phyloP scores from a whole-genome alignment of 2,888 invertebrate genomes.

The Drosophila quinaria region DNA sequence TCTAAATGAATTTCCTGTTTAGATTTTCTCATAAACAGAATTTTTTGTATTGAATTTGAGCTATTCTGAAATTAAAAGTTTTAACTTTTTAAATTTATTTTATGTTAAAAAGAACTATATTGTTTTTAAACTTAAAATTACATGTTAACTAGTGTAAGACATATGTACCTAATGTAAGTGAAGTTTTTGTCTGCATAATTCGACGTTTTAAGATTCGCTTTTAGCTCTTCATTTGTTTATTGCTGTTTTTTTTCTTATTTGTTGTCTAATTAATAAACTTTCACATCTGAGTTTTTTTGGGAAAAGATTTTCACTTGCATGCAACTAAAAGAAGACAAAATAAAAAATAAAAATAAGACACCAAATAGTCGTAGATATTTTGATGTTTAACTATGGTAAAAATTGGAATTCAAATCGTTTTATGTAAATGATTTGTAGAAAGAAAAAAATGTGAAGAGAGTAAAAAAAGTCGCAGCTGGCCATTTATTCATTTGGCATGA shows the following conservation, averaged over 20 bases:
- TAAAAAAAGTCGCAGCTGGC: slow-evolving; percentile 21
- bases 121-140: not conserved
- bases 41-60: too few relatives aligned
- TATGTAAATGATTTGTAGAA: slow-evolving; percentile 65
- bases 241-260: slow-evolving; percentile 10
- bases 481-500: slow-evolving; percentile 30
- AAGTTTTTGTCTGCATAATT: slow-evolving; percentile 14
- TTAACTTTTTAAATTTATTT: not conserved
- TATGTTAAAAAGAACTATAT: not conserved
- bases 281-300: slow-evolving; percentile 57
- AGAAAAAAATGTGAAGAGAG: slow-evolving; percentile 29
- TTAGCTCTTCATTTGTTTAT: slow-evolving; percentile 10
- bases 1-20: too few relatives aligned
- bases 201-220: slow-evolving; percentile 11
- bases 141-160: slow-evolving; percentile 2
- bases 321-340: slow-evolving; percentile 19
- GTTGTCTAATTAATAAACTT: slow-evolving; percentile 76
- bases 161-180: slow-evolving; percentile 3
- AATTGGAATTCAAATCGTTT: slow-evolving; percentile 58
- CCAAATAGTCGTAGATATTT: slow-evolving; percentile 16
- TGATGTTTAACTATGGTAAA: slow-evolving; percentile 14
- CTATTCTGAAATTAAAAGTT: not conserved
- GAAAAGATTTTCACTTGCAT: slow-evolving; percentile 72
- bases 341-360: not conserved
- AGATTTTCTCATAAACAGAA: too few relatives aligned